Evolutionary conservation across 2,888 invertebrate genomes (phyloP), one percentile per base, ranked within the genome.

Genomic region (Octonoba sinensis): DNA sequence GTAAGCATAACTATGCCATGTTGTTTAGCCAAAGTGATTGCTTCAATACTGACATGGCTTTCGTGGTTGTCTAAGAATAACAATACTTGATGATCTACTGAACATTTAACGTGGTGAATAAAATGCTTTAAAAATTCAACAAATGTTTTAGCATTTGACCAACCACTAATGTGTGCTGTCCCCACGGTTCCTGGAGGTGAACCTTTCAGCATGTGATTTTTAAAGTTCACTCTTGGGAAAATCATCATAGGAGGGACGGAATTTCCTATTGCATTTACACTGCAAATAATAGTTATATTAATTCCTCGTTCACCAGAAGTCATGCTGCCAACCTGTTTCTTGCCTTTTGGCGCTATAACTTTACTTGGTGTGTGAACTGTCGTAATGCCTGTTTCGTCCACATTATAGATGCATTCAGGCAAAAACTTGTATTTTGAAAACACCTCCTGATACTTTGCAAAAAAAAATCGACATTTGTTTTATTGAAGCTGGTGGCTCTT

Each of bases 181-280:
- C 88, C 91, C 93, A 91, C 87, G 92, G 92, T n/a, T 87, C 88
- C 88, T 93, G 93, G 36, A 92, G 91, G 56, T 89, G 89, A 24
- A 89, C 88, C 0, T 93, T 93, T 0, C 93, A 94, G 6, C 93
- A 93, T 1, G 90, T 89, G 1, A 44, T 86, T 79, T 64, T 92
- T 92, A 87, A 92, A 92, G 1, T 89, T 91, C 59, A 86, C 85
- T 16, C 87, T 83, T 1, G 88, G 88, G 85, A 88, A 88, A 13
- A 88, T 83, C n/a, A 89, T 85, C 57, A 87, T 86, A 6, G 89
- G 89, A 36, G 88, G 87, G 72, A 88, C 83, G 22, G 82, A 83
- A 77, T 86, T 87, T 49, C 89, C 89, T 79, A 79, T 82, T 15
- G 89, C 88, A 85, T 86, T 87, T 69, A 88, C 87, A 49, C 86